Evolutionary conservation across 2,888 invertebrate species (phyloP), one percentile per base, ranked within the genome.

Genomic region (Ochlodes sylvanus): DNA sequence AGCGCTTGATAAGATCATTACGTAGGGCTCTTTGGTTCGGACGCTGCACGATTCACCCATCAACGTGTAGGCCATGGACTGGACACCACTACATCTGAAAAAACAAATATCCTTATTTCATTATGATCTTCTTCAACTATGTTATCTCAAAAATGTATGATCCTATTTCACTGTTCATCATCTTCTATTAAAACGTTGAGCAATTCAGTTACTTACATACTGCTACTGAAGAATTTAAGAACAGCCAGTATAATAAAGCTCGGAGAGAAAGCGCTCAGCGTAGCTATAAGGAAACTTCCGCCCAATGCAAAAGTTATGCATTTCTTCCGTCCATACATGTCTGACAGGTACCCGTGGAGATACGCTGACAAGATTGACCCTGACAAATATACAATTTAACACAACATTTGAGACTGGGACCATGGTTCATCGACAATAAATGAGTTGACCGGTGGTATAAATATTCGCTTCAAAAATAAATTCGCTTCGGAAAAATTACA

Each of bases 1-100:
- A 2, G 82, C 70, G 38, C 79, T 80, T 19, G 80, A 80, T 76
- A 87, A 81, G 42, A 84, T 71, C 12, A 87, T 67, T 76, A 89
- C 80, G 75, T 85, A 85, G 5, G 72, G 63, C 41, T 84, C 85
- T 12, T 86, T 76, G 10, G 78, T 75, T n/a, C 73, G 72, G 34
- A 75, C 75, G 7, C 79, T 47, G 58, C 82, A 82, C 56, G 93
- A 94, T 71, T 94, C 94, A 0, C 94, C 94, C 9, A 94, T 79
- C 42, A 94, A 79, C 2, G 94, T 92, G 70, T 92, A 94, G 0
- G 92, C 86, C 14, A 90, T 89, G 1, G 94, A 93, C 73, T 94
- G 85, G 0, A 83, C 81, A 52, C 86, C 85, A 58, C 86, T 83
- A 58, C 79, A 82, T 50, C 88, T 88, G 19, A 1, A 69, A 70